These are phyloP conservation scores for Copsychus sechellarum DNA, from an alignment of 2,113 vertebrate genomes.

Conservation along the genomic window DNA sequence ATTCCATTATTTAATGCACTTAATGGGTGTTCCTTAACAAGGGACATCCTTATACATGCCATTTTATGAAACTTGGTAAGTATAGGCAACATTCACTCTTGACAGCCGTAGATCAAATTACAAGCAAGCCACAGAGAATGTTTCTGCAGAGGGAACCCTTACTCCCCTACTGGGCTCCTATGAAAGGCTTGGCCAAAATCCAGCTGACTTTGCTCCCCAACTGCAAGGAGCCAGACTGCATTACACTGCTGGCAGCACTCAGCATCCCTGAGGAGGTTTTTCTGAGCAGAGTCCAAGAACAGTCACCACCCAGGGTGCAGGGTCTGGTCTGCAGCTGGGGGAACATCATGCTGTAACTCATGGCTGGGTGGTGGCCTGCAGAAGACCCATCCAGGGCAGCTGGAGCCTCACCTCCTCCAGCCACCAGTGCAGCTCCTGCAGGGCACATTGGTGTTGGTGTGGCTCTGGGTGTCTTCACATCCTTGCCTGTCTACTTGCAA, in stretches of 20 bases:
- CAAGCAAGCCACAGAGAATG: slow-evolving; percentile 23
- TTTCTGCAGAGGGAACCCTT: slow-evolving; percentile 24
- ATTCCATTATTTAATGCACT: background rate
- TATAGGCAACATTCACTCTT: background rate
- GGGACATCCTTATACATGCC: background rate
- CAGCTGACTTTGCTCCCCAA: slow-evolving; percentile 35
- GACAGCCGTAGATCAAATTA: slow-evolving; percentile 16
- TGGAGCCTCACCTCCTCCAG: background rate
- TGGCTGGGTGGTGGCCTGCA: background rate
- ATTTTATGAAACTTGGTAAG: background rate
- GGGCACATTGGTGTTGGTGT: fast-evolving
- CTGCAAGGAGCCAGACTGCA: background rate
- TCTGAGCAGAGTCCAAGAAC: background rate
- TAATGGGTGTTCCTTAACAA: slow-evolving; percentile 21
- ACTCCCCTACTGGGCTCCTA: background rate
- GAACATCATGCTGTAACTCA: background rate
- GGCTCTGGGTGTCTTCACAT: background rate
- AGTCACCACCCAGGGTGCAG: background rate
- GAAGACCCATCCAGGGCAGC: background rate
- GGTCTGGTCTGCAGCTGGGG: slow-evolving; percentile 19
- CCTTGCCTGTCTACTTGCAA: fast-evolving
- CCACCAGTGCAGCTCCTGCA: background rate
- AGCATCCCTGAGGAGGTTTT: background rate
- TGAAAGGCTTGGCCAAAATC: slow-evolving; percentile 32
- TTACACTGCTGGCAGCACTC: slow-evolving; percentile 31